Evolutionary conservation across 2,113 vertebrate species (phyloP).

Genomic region (Rhinopomastus cyanomelas): DNA sequence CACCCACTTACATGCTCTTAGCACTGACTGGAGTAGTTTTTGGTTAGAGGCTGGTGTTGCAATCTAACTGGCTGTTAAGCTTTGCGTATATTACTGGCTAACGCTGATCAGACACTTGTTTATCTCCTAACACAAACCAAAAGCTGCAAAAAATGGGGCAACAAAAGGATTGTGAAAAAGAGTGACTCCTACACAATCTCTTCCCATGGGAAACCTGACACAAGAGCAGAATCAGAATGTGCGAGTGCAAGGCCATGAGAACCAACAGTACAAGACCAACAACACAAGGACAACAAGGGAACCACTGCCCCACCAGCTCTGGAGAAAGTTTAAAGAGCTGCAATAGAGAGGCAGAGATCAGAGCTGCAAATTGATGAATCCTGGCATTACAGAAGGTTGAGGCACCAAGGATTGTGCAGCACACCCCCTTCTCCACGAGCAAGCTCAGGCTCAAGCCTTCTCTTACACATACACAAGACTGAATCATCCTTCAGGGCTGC

Average conservation of each 20-base stretch:
- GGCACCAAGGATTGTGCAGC: neutral
- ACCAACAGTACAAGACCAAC: neutral
- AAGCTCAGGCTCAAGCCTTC: neutral
- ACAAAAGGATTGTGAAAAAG: neutral
- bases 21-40: neutral
- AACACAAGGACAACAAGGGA: neutral
- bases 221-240: neutral
- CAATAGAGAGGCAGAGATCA: neutral
- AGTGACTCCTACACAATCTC: neutral
- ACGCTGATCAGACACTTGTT: rapidly evolving
- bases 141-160: neutral
- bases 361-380: neutral
- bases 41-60: neutral
- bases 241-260: neutral
- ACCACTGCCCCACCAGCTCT: neutral
- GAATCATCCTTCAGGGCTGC: neutral
- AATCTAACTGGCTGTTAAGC: neutral
- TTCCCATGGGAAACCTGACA: neutral
- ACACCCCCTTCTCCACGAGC: neutral
- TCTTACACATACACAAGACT: neutral
- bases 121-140: neutral
- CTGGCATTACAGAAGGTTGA: neutral
- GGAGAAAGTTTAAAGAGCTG: neutral
- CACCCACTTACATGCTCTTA: neutral
- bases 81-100: neutral